Base-by-base conservation (phyloP, 2,888 invertebrate species). In the Microctonus aethiopoides region DNA sequence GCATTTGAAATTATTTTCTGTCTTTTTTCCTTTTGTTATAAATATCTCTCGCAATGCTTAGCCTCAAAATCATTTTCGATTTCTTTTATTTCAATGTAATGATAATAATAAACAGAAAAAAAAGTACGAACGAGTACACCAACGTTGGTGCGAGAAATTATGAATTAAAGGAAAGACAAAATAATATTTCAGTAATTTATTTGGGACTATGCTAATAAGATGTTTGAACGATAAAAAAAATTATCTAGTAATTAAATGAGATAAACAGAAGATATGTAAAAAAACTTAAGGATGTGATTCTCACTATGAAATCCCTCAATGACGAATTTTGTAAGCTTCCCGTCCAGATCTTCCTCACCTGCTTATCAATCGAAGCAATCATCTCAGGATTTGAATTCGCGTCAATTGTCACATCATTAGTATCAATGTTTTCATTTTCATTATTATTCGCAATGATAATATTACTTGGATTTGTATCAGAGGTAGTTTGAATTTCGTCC, bases 401-500 rank as follows among this genome's bases (percentile, higher is more conserved):
- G 3, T 16, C 70, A 41, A 9, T 51, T 2, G 16, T 11, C n/a
- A 32, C 61, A 52, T 57, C 56, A 66, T 64, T 68, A 7, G 46
- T 26, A 16, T 29, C 41, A 68, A 36, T 7, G 29, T 78, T 65
- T 34, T 70, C 61, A 70, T 67, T 72, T 51, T 79, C 78, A 64
- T 75, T 77, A 56, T 67, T 71, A 26, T 71, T 65, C 41, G 72
- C 67, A 41, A 72, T 77, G 52, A 73, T 60, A 56, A 13, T 22
- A 24, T 16, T 24, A 56, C 10, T 36, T 22, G 32, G 7, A 39
- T 22, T 22, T 46, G 46, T 46, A 46, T 16, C 16, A 46, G 46
- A 0, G 16, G 16, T 16, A 46, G 46, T 46, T 63, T 75, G 77
- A 69, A 72, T 76, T 67, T 74, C 78, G 70, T 81, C 81, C 72